Conservation (phyloP, 1,140 invertebrate species). For the Augochlora pura region DNA sequence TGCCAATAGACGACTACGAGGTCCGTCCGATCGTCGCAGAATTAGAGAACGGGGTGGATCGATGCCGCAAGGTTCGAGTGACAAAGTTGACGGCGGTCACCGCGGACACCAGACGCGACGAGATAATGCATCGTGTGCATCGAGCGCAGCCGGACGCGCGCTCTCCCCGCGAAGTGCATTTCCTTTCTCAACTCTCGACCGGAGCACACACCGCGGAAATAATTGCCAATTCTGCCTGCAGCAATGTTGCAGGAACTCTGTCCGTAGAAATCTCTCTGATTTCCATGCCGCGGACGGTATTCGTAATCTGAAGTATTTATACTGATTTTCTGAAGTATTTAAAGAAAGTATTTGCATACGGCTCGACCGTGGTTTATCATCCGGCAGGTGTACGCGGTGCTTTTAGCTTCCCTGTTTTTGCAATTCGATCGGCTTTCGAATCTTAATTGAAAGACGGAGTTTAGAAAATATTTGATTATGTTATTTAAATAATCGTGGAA, state of each 20-base stretch:
- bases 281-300: too few species aligned
- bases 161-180: constrained; percentile 33
- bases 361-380: too few species aligned
- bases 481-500: too few species aligned
- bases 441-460: too few species aligned
- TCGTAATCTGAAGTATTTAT: too few species aligned
- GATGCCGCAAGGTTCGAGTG: background rate
- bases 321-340: too few species aligned
- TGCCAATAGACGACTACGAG: too few species aligned
- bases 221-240: constrained; percentile 23
- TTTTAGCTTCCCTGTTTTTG: too few species aligned
- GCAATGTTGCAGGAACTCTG: background rate
- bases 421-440: too few species aligned
- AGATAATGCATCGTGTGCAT: constrained; percentile 28
- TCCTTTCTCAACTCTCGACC: constrained; percentile 38
- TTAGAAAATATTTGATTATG: too few species aligned
- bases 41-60: constrained; percentile 23
- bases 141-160: constrained; percentile 31
- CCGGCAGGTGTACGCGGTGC: too few species aligned
- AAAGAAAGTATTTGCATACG: too few species aligned
- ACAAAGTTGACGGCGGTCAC: background rate
- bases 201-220: constrained; percentile 26
- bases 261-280: constrained; percentile 19
- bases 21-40: background rate
- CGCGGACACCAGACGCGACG: background rate